Percentiles rank a stretch among this genome's conserved stretches.
Conservation (phyloP, 2,888 invertebrate species). For the Lamellibrachia satsuma region DNA sequence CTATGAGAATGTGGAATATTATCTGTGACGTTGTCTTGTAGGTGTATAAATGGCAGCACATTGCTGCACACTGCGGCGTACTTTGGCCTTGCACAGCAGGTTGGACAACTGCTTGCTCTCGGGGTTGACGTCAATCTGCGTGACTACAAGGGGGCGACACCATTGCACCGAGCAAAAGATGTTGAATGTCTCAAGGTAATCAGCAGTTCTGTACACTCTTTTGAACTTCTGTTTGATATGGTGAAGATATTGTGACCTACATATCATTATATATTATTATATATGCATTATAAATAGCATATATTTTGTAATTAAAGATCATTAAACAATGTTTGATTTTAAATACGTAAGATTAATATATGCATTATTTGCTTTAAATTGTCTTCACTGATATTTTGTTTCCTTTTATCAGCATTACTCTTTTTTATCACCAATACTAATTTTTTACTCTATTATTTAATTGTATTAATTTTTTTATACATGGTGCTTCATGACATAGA, state of each 20-base stretch:
- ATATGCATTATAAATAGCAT: neutral
- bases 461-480: no score
- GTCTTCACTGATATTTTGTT: no score
- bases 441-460: no score
- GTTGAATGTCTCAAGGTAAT: conserved; percentile 33
- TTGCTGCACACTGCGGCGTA: conserved; percentile 64
- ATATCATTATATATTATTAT: no score
- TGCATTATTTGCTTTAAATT: no score
- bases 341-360: no score
- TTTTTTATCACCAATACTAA: no score
- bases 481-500: no score
- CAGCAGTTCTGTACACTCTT: neutral
- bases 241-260: no score
- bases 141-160: conserved; percentile 64
- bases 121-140: conserved; percentile 58
- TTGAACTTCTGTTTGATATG: no score
- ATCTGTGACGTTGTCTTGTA: conserved; percentile 35
- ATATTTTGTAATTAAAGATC: neutral
- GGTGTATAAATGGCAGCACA: conserved; percentile 64
- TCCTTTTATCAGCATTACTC: no score
- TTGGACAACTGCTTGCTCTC: conserved; percentile 54
- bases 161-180: conserved; percentile 60
- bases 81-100: conserved; percentile 53
- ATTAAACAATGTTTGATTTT: no score
- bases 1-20: neutral